Conservation (phyloP, 2,888 invertebrate species). For the Cinara cedri region DNA sequence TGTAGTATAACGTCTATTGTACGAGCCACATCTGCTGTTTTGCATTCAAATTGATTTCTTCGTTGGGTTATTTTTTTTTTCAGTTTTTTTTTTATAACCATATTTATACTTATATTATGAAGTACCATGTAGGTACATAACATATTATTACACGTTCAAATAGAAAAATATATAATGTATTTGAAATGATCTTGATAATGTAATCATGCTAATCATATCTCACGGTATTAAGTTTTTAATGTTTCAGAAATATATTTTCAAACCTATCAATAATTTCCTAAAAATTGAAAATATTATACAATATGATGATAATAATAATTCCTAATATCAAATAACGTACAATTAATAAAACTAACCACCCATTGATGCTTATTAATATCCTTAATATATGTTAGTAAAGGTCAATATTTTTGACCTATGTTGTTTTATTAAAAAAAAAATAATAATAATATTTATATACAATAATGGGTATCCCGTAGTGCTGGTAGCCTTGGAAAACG, state of each 20-base stretch:
- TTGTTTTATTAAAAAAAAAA: too few relatives aligned
- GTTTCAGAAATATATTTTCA: too few relatives aligned
- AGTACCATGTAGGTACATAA: too few relatives aligned
- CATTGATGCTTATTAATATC: not conserved
- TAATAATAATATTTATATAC: too few relatives aligned
- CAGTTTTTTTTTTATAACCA: not conserved
- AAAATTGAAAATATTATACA: too few relatives aligned
- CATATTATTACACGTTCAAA: not conserved
- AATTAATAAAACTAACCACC: slow-evolving; percentile 3
- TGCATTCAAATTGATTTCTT: slow-evolving; percentile 50
- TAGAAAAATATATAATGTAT: not conserved
- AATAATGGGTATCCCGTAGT: slow-evolving; percentile 24
- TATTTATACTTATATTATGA: not conserved
- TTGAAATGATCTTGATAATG: not conserved
- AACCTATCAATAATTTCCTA: too few relatives aligned
- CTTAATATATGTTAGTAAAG: slow-evolving; percentile 10
- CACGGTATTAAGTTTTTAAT: too few relatives aligned
- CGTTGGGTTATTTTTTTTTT: not conserved
- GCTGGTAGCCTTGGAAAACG: slow-evolving; percentile 49
- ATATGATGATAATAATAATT: too few relatives aligned
- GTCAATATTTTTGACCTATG: slow-evolving; percentile 35
- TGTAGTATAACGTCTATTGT: slow-evolving; percentile 30
- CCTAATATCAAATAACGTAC: too few relatives aligned
- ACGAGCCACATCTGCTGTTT: slow-evolving; percentile 48
- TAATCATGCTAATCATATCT: too few relatives aligned